phyloP scores from a whole-genome alignment of 1,140 invertebrate genomes.

The Cyphomyrmex costatus region DNA sequence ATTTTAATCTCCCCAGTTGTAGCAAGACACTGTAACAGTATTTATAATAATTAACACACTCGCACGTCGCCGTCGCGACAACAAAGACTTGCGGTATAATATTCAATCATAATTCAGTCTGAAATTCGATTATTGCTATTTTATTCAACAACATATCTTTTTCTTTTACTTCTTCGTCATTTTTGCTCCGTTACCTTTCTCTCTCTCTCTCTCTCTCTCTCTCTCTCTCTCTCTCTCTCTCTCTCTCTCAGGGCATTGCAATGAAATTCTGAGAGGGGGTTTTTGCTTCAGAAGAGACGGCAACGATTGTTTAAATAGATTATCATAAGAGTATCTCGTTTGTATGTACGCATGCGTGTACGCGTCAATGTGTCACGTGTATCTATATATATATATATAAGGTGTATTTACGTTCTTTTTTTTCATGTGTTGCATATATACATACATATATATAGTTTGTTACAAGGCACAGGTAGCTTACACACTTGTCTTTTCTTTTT shows the following conservation, averaged over 20 bases:
- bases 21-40: constrained; percentile 79
- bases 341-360: constrained; percentile 69
- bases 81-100: constrained; percentile 75
- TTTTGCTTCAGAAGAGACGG: constrained; percentile 72
- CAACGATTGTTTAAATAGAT: constrained; percentile 76
- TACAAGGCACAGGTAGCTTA: constrained; percentile 87
- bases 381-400: constrained; percentile 71
- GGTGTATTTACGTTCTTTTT: constrained; percentile 52
- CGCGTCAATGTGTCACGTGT: constrained; percentile 74
- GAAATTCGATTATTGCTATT: constrained; percentile 79
- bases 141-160: constrained; percentile 69
- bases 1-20: constrained; percentile 77
- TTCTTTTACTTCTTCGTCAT: neutral
- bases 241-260: constrained; percentile 39
- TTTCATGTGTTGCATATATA: constrained; percentile 75
- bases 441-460: constrained; percentile 83
- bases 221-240: constrained; percentile 32
- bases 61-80: constrained; percentile 74
- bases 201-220: constrained; percentile 15
- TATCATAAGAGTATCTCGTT: constrained; percentile 80
- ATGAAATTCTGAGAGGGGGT: constrained; percentile 71
- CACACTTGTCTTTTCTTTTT: constrained; percentile 72
- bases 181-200: constrained; percentile 18
- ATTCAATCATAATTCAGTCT: constrained; percentile 77
- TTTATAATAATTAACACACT: constrained; percentile 79